Conservation (phyloP, 1,140 invertebrate species). For the Drosophila persimilis region DNA sequence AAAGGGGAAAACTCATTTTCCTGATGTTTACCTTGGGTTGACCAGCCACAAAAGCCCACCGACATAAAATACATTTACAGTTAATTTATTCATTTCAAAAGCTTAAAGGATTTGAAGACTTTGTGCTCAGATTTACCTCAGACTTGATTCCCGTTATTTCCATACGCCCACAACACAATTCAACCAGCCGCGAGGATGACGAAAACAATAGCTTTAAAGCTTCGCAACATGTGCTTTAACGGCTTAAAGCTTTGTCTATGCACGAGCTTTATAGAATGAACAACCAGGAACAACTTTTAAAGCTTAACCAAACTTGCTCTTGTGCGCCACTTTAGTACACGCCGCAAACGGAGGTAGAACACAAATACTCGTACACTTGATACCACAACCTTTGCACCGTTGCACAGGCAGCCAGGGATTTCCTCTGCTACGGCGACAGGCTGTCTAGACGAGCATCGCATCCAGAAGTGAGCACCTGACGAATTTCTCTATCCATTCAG, state of each 20-base stretch:
- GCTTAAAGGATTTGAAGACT: conserved; percentile 40
- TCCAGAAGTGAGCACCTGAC: conserved; percentile 57
- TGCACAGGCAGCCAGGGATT: conserved; percentile 35
- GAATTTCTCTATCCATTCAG: conserved; percentile 46
- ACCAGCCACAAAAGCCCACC: conserved; percentile 30
- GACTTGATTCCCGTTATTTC: conserved; percentile 37
- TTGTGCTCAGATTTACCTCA: conserved; percentile 40
- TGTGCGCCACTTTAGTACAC: background rate
- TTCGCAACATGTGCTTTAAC: too few species aligned
- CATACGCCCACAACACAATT: background rate
- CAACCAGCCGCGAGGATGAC: too few species aligned
- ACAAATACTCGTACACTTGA: conserved; percentile 40
- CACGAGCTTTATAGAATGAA: background rate
- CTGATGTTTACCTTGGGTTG: conserved; percentile 40
- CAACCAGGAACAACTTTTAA: background rate
- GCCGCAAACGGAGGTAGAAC: too few species aligned
- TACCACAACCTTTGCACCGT: conserved; percentile 67
- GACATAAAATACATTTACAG: conserved; percentile 25
- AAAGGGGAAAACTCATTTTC: conserved; percentile 30
- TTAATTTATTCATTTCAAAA: conserved; percentile 54
- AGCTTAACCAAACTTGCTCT: conserved; percentile 1
- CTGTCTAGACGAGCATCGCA: conserved; percentile 57
- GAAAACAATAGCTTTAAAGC: background rate
- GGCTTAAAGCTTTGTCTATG: too few species aligned
- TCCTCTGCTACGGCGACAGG: conserved; percentile 53